phyloP scores from a whole-genome alignment of 2,113 vertebrate species.

The Chauna torquata region DNA sequence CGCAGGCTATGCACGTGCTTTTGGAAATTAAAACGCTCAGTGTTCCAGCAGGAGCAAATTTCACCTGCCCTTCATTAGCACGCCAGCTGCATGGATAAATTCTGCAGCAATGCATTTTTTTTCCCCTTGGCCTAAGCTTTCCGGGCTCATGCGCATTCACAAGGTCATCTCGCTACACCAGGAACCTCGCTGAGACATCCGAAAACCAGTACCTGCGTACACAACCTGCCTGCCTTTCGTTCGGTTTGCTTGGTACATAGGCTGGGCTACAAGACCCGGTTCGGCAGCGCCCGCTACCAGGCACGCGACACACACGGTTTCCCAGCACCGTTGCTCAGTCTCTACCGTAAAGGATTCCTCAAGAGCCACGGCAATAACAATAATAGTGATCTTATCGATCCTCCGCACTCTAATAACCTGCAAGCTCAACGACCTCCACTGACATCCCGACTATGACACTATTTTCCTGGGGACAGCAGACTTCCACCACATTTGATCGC shows the following conservation, averaged over 20 bases:
- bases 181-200: background rate
- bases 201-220: background rate
- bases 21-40: background rate
- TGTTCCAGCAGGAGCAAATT: background rate
- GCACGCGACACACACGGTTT: rapidly evolving
- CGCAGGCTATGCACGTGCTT: background rate
- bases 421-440: background rate
- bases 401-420: background rate
- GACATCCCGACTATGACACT: background rate
- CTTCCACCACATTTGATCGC: rapidly evolving
- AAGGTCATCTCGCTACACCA: background rate
- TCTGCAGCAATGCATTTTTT: background rate
- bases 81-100: background rate
- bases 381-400: background rate
- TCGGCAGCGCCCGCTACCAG: background rate
- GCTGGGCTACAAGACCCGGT: background rate
- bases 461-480: no score
- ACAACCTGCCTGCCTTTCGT: no score
- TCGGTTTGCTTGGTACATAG: rapidly evolving
- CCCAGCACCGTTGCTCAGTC: background rate
- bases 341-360: background rate
- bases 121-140: background rate
- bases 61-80: background rate
- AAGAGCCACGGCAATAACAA: background rate
- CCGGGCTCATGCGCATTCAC: background rate